Conservation (phyloP, 1,140 invertebrate genomes). For the Drosophila lacteicornis region DNA sequence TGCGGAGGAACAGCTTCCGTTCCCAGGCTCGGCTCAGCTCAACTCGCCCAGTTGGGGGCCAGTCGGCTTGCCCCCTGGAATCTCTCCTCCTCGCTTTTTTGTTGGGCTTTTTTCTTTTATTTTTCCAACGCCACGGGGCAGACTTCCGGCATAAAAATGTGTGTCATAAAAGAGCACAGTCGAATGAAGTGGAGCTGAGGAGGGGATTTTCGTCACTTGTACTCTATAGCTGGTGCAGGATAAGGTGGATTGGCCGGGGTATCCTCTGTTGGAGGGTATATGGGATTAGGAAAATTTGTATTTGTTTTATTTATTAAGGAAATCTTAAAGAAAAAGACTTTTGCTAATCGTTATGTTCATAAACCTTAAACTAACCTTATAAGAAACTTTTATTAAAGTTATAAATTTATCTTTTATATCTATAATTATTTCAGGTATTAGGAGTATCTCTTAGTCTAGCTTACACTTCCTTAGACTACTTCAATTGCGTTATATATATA, state of each 20-base stretch:
- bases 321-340: neutral
- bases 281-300: neutral
- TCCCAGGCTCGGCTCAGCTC: constrained; percentile 54
- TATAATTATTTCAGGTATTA: too few species aligned
- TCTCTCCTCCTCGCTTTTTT: constrained; percentile 4
- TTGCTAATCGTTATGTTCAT: too few species aligned
- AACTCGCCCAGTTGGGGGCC: constrained; percentile 25
- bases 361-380: too few species aligned
- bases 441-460: neutral
- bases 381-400: neutral
- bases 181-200: neutral
- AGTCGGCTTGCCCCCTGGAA: neutral
- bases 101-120: constrained; percentile 5
- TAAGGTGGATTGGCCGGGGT: neutral
- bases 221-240: neutral
- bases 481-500: neutral
- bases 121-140: constrained; percentile 61
- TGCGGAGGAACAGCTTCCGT: constrained; percentile 69
- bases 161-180: constrained; percentile 63
- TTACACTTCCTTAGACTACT: neutral
- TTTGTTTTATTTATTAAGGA: neutral
- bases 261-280: neutral
- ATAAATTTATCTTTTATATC: too few species aligned
- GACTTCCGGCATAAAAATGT: constrained; percentile 74
- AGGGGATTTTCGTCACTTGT: constrained; percentile 6